Evolutionary conservation across 2,113 vertebrate species (phyloP).

Genomic region (Chaenocephalus aceratus): DNA sequence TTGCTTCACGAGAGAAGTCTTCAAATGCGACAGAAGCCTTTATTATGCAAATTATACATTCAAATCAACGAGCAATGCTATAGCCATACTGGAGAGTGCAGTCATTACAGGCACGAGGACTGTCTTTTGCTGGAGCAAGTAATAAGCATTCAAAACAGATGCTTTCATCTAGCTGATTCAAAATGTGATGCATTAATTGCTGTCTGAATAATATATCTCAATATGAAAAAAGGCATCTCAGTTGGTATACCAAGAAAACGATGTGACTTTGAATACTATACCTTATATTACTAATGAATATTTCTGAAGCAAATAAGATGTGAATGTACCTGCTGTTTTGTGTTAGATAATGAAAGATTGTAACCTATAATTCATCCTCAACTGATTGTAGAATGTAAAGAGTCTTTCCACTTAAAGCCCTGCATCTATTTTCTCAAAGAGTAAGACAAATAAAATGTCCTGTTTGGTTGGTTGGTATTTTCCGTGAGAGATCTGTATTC

Average conservation of each 20-base stretch:
- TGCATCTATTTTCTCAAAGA: background rate
- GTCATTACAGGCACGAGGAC: conserved; percentile 72
- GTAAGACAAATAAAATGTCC: background rate
- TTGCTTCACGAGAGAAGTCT: conserved; percentile 68
- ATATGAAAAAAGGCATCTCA: conserved; percentile 27
- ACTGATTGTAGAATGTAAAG: background rate
- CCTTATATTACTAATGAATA: background rate
- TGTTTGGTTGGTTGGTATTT: background rate
- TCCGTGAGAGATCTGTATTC: conserved; percentile 1
- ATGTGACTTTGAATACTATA: conserved; percentile 14
- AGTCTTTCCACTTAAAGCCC: background rate
- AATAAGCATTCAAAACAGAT: conserved; percentile 79
- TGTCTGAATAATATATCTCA: conserved; percentile 61
- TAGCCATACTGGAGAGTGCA: conserved; percentile 65
- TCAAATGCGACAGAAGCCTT: conserved; percentile 75
- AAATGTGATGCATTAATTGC: conserved; percentile 71
- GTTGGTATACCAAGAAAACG: conserved; percentile 6
- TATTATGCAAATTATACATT: conserved; percentile 83
- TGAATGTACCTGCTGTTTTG: background rate
- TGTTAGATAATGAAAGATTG: background rate
- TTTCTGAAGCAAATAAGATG: conserved; percentile 22
- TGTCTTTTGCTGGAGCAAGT: conserved; percentile 70
- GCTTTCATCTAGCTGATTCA: conserved; percentile 78
- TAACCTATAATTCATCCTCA: background rate
- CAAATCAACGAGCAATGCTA: conserved; percentile 73